A percentile compares a stretch with the other conserved stretches of the same genome.
phyloP scores from a whole-genome alignment of 2,888 invertebrate genomes.

The Drosophila dives region DNA sequence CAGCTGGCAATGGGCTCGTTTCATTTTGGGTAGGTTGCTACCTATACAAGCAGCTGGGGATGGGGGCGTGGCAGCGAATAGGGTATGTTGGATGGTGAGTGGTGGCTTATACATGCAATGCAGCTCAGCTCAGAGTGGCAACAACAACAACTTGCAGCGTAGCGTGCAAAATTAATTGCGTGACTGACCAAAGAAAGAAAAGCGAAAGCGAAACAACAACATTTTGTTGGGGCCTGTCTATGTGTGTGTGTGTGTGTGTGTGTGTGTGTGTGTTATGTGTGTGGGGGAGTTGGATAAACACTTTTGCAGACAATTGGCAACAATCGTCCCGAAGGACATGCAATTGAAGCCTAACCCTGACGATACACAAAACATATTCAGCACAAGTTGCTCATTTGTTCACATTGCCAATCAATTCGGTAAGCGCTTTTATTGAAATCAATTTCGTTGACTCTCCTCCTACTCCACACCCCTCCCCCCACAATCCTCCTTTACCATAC shows the following conservation, averaged over 20 bases:
- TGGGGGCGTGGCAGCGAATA: neutral
- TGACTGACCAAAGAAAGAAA: slow-evolving; percentile 65
- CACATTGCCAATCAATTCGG: slow-evolving; percentile 44
- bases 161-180: slow-evolving; percentile 79
- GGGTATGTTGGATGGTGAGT: neutral
- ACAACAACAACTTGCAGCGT: slow-evolving; percentile 36
- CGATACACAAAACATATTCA: slow-evolving; percentile 14
- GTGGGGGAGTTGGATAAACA: slow-evolving; percentile 26
- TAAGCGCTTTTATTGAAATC: slow-evolving; percentile 52
- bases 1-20: slow-evolving; percentile 62
- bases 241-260: neutral
- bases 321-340: slow-evolving; percentile 41
- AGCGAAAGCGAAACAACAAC: slow-evolving; percentile 39
- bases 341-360: slow-evolving; percentile 44
- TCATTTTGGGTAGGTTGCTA: slow-evolving; percentile 1
- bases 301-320: slow-evolving; percentile 50
- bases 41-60: neutral
- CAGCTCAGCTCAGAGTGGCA: slow-evolving; percentile 18
- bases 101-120: slow-evolving; percentile 23
- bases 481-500: too few relatives aligned
- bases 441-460: slow-evolving; percentile 28
- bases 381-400: slow-evolving; percentile 44
- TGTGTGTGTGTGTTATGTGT: neutral
- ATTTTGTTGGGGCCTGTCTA: neutral
- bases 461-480: neutral